Conservation (phyloP, 2,113 vertebrate genomes). For the Carettochelys insculpta region DNA sequence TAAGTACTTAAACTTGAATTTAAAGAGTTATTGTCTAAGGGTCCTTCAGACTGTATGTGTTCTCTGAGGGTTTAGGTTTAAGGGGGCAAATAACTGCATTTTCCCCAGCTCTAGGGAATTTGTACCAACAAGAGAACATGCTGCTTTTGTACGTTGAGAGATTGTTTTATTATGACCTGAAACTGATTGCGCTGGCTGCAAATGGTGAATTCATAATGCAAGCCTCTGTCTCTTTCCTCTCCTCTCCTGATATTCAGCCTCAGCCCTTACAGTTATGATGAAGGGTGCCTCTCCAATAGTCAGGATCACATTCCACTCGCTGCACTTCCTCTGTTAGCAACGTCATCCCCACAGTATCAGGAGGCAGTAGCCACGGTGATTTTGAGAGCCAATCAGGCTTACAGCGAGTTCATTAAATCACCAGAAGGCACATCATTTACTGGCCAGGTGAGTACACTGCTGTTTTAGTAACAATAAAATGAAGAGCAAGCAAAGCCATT, state of each 20-base stretch:
- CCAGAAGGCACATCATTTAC: constrained; percentile 88
- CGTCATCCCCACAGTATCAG: constrained; percentile 94
- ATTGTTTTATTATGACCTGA: not conserved
- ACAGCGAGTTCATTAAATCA: constrained; percentile 91
- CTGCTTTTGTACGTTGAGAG: constrained; percentile 17
- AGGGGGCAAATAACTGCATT: constrained; percentile 36
- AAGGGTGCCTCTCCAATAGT: constrained; percentile 94
- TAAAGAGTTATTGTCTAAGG: constrained; percentile 32
- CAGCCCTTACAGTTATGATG: constrained; percentile 95
- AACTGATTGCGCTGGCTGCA: not conserved
- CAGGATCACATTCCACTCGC: constrained; percentile 98
- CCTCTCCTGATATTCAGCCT: constrained; percentile 77
- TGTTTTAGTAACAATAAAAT: not conserved
- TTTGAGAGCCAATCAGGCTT: constrained; percentile 93
- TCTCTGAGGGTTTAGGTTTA: constrained; percentile 60
- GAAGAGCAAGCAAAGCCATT: constrained; percentile 11
- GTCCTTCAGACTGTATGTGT: constrained; percentile 47
- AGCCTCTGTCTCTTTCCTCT: constrained; percentile 3
- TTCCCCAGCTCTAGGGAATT: not conserved
- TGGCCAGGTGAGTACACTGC: constrained; percentile 85
- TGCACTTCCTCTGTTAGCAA: constrained; percentile 92
- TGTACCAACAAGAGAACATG: constrained; percentile 13
- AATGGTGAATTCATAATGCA: not conserved
- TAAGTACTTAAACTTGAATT: constrained; percentile 55
- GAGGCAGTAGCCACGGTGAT: constrained; percentile 93